phyloP scores from a whole-genome alignment of 2,888 invertebrate species.

The Tribolium freemani region DNA sequence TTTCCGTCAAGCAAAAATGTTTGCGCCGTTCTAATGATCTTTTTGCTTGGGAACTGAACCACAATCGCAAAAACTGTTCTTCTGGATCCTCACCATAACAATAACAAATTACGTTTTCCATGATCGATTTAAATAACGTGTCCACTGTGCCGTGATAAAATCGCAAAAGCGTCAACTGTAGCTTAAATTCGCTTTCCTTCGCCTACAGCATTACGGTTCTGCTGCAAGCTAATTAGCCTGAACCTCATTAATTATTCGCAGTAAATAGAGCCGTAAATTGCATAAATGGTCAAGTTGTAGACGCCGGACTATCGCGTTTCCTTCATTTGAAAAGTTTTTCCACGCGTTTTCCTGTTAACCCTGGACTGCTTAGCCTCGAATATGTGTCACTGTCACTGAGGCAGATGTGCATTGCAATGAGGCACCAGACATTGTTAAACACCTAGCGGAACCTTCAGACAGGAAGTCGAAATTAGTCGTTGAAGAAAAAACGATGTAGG shows the following conservation, averaged over 20 bases:
- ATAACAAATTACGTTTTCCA: conserved; percentile 18
- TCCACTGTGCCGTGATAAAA: conserved; percentile 3
- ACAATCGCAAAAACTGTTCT: conserved; percentile 8
- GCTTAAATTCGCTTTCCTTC: conserved; percentile 10
- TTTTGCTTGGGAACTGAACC: conserved; percentile 27
- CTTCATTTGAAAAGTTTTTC: conserved; percentile 23
- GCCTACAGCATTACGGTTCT: conserved; percentile 5
- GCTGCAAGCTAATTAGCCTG: conserved; percentile 9
- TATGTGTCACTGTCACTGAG: conserved; percentile 43
- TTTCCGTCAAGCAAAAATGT: conserved; percentile 25
- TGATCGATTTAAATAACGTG: conserved; percentile 9
- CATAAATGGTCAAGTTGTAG: neutral
- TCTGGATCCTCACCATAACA: conserved; percentile 18
- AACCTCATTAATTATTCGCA: conserved; percentile 8
- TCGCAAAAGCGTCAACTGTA: neutral
- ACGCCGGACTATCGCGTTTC: neutral
- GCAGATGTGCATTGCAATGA: conserved; percentile 35
- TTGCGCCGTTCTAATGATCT: conserved; percentile 25
- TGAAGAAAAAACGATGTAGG: neutral
- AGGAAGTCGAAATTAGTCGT: conserved; percentile 20
- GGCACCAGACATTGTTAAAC: conserved; percentile 29
- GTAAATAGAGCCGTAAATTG: neutral
- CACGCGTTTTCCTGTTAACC: conserved; percentile 6
- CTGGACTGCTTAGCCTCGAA: conserved; percentile 6
- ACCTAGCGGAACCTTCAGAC: conserved; percentile 28